Evolutionary conservation across 2,113 vertebrate genomes (phyloP).

Genomic region (Podarcis muralis): DNA sequence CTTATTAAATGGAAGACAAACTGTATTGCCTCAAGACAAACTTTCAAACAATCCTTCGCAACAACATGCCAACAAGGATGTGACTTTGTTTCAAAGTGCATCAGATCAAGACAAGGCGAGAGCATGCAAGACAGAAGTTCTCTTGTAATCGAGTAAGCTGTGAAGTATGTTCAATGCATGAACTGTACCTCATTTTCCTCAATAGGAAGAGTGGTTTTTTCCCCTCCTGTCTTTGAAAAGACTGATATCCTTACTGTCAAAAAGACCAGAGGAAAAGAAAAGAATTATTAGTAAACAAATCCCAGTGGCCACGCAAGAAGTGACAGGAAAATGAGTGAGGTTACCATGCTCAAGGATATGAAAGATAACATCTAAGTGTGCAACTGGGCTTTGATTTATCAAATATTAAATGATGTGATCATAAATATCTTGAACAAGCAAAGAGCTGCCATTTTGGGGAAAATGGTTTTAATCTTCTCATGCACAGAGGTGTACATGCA

Average conservation of each 20-base stretch:
- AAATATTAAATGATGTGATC: constrained; percentile 7
- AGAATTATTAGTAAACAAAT: constrained; percentile 24
- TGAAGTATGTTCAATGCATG: background rate
- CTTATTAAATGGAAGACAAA: background rate
- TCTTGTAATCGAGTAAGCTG: background rate
- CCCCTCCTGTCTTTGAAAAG: constrained; percentile 16
- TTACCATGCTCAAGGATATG: background rate
- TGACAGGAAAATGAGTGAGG: background rate
- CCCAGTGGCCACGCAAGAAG: rapidly evolving
- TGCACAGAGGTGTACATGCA: background rate
- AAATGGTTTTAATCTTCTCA: background rate
- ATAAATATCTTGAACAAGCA: constrained; percentile 27
- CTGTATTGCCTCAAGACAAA: background rate
- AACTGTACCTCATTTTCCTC: background rate
- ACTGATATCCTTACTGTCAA: background rate
- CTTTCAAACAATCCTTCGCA: background rate
- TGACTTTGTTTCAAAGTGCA: background rate
- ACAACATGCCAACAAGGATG: background rate
- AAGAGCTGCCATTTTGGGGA: background rate
- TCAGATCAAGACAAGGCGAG: background rate
- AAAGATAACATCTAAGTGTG: background rate
- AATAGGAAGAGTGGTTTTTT: background rate
- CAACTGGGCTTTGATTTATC: background rate
- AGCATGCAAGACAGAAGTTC: background rate
- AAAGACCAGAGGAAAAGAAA: background rate